phyloP scores from a whole-genome alignment of 2,797 vertebrate species.

The Babyrousa celebensis region DNA sequence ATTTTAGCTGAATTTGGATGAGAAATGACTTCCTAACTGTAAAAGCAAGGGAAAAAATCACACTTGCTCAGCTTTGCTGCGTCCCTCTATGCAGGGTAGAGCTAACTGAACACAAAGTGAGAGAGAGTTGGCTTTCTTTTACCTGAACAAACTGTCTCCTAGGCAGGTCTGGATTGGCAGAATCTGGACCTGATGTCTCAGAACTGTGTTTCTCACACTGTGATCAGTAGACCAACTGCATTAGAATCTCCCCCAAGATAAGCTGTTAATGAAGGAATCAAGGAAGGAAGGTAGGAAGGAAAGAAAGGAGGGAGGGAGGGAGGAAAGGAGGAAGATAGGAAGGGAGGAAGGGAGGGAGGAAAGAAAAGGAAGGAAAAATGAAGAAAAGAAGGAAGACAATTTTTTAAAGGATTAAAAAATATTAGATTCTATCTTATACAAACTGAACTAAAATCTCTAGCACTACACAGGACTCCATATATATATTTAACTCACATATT shows the following conservation, averaged over 20 bases:
- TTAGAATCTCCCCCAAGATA: background rate
- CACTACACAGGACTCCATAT: background rate
- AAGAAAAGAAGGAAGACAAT: no score
- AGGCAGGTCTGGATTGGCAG: background rate
- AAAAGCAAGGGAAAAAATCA: background rate
- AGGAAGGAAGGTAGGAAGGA: background rate
- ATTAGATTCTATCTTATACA: background rate
- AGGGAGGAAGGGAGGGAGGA: background rate
- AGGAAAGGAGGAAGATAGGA: background rate
- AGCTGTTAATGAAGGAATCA: background rate
- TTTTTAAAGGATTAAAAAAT: background rate
- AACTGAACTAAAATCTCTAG: background rate
- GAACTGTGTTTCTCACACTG: background rate
- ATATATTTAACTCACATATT: background rate
- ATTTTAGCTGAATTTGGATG: background rate
- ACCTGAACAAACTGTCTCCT: background rate
- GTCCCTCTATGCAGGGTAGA: background rate
- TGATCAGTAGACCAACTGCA: background rate
- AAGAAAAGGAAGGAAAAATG: background rate
- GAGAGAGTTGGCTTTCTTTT: background rate
- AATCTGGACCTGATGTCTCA: background rate
- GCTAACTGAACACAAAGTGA: background rate
- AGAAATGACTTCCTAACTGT: constrained; percentile 10
- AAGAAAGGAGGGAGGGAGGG: background rate
- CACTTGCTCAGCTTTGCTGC: background rate